These are phyloP conservation scores for Chesias legatella DNA, from an alignment of 2,888 invertebrate genomes.

Conservation along the genomic window DNA sequence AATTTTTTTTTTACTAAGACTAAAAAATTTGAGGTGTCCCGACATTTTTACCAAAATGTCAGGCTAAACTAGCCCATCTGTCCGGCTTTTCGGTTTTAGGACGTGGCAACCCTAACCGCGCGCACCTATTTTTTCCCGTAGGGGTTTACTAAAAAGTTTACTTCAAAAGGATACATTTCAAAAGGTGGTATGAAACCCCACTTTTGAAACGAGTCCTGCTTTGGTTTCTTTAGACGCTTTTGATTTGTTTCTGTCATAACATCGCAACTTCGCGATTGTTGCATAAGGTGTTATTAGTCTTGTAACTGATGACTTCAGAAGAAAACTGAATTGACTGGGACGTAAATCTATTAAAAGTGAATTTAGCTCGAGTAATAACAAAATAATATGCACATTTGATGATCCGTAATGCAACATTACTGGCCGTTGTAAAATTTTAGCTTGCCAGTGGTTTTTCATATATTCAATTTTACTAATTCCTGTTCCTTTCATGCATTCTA, in stretches of 20 bases:
- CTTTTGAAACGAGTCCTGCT: conserved; percentile 23
- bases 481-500: too few species aligned
- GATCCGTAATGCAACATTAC: too few species aligned
- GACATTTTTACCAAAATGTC: too few species aligned
- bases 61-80: too few species aligned
- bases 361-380: conserved; percentile 1
- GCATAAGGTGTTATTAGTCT: conserved; percentile 18
- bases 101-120: too few species aligned
- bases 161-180: conserved; percentile 66
- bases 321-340: conserved; percentile 9
- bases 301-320: conserved; percentile 18
- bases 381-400: neutral
- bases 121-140: conserved; percentile 67
- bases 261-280: conserved; percentile 18
- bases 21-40: too few species aligned
- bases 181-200: conserved; percentile 35
- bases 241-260: conserved; percentile 25
- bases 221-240: conserved; percentile 10
- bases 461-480: too few species aligned
- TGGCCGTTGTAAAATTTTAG: too few species aligned
- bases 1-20: too few species aligned
- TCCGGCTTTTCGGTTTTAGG: too few species aligned
- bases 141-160: conserved; percentile 58
- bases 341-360: conserved; percentile 13
- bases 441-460: too few species aligned